Base-by-base conservation (phyloP, 2,888 invertebrate species). In the Mimas tiliae region DNA sequence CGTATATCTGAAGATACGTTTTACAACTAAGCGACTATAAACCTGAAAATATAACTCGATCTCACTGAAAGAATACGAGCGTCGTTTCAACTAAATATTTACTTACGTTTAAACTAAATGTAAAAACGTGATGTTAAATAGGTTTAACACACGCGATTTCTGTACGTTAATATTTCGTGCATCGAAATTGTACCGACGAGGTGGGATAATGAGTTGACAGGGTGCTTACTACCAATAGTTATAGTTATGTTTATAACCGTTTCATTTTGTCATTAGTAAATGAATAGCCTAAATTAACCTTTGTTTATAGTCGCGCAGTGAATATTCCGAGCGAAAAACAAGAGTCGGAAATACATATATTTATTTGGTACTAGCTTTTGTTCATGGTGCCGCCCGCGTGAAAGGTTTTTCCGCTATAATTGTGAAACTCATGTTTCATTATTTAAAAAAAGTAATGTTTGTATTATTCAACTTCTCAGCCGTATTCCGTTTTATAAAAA, bases 41-140 rank as follows among this genome's bases (percentile, higher is more conserved):
- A 85, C 76, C 80, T 76, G 76, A 78, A 73, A 50, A 77, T 83
- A 80, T 82, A 83, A 82, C 83, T 80, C 77, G 70, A 74, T 79
- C 80, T 80, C 73, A 77, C 72, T 74, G 77, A 82, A 84, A 83
- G 81, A 83, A 84, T 82, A 83, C 78, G 74, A 82, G 77, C 70
- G 75, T 67, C 72, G 76, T 79, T 82, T 77, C 74, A 75, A 81
- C 78, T 81, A 84, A 86, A 86, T 81, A 80, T 86, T 87, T 84
- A 83, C 79, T 70, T 70, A 76, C 77, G 77, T 75, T 27, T 27
- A 71, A 74, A 78, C 75, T 76, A 74, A 55, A 55, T 55, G 34
- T 55, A 55, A 77, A 84, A 86, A 80, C 76, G 74, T 76, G 72
- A 72, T 80, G 78, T 81, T 84, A 11, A 45, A 45, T 45, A 76